Evolutionary conservation across 2,797 vertebrate genomes (phyloP).

Genomic region (Argentina silus): DNA sequence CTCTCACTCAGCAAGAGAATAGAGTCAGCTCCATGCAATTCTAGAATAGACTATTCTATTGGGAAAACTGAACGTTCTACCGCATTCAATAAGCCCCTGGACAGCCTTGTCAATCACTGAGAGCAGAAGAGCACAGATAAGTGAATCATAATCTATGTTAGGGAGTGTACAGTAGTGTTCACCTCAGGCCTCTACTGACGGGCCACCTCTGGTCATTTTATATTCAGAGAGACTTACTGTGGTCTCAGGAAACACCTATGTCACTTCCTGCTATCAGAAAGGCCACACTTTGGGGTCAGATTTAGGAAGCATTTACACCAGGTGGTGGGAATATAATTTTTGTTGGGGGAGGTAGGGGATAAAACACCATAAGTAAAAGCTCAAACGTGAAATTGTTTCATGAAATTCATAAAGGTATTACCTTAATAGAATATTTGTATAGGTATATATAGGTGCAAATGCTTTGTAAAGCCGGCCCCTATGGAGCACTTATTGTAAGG

Average conservation of each 20-base stretch:
- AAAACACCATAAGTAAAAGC: background rate
- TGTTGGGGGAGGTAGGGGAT: background rate
- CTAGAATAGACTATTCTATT: too few relatives aligned
- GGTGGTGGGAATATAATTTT: too few relatives aligned
- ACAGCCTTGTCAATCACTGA: slow-evolving; percentile 35
- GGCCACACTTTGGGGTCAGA: background rate
- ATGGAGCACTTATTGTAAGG: background rate
- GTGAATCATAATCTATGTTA: slow-evolving; percentile 31
- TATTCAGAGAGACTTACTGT: slow-evolving; percentile 13
- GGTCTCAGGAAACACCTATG: slow-evolving; percentile 15
- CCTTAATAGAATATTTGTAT: background rate
- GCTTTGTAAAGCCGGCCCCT: background rate
- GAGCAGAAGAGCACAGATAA: slow-evolving; percentile 36
- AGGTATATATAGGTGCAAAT: background rate
- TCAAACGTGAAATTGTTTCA: background rate
- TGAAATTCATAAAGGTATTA: background rate
- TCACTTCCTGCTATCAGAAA: slow-evolving; percentile 16
- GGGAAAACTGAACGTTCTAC: background rate
- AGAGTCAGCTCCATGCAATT: background rate
- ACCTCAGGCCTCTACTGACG: slow-evolving; percentile 20
- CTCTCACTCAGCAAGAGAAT: background rate
- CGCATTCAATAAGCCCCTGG: slow-evolving; percentile 16
- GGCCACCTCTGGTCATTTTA: slow-evolving; percentile 32
- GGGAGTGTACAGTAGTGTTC: slow-evolving; percentile 32
- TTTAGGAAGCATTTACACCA: background rate